Evolutionary conservation across 2,888 invertebrate genomes (phyloP).

Genomic region (Platycnemis pennipes): DNA sequence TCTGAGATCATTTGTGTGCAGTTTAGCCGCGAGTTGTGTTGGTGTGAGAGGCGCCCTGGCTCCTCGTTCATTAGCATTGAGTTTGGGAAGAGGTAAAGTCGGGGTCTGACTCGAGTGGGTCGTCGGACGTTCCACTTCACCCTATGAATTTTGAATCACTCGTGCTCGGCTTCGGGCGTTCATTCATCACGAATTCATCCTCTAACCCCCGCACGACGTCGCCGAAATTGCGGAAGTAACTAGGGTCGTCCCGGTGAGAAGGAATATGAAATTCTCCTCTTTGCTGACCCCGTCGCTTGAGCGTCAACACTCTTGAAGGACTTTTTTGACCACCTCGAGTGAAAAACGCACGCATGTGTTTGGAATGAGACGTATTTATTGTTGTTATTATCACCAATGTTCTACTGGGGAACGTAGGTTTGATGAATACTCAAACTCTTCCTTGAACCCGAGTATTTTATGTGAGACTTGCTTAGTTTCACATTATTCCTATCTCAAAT

Average conservation of each 20-base stretch:
- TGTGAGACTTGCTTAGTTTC: too few relatives aligned
- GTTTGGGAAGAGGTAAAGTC: not conserved
- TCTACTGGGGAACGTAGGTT: too few relatives aligned
- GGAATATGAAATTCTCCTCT: not conserved
- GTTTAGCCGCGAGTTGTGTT: not conserved
- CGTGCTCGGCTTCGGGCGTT: not conserved
- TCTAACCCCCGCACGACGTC: not conserved
- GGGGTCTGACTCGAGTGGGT: not conserved
- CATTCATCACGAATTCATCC: constrained; percentile 32
- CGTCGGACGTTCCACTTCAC: not conserved
- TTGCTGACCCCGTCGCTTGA: not conserved
- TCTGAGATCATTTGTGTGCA: not conserved
- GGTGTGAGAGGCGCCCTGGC: not conserved
- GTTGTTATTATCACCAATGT: too few relatives aligned
- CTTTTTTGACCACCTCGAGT: not conserved
- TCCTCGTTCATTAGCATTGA: not conserved
- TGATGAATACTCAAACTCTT: too few relatives aligned
- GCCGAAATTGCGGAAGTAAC: not conserved
- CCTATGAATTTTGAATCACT: not conserved
- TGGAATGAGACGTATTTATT: too few relatives aligned
- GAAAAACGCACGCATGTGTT: not conserved
- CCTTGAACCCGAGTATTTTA: too few relatives aligned
- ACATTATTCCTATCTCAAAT: too few relatives aligned
- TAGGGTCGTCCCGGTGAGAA: not conserved
- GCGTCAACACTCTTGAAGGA: not conserved